These are phyloP conservation scores for Craterocephalus amniculus DNA, from an alignment of 2,797 vertebrate genomes.

Conservation along the genomic window DNA sequence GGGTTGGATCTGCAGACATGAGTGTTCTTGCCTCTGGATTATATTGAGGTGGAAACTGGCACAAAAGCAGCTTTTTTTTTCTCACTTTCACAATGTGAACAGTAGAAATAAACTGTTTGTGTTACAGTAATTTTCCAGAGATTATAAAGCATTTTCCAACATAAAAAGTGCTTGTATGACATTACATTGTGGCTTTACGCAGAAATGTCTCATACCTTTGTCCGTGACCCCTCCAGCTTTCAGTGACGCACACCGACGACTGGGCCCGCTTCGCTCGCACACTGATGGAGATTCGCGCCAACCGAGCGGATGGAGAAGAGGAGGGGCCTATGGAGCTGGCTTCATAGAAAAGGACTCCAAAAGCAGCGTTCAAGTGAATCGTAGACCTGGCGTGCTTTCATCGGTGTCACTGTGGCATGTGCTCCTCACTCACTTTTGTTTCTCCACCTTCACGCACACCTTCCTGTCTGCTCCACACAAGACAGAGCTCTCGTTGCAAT, in stretches of 20 bases:
- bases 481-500: constrained; percentile 7
- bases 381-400: constrained; percentile 39
- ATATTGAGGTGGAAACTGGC: background rate
- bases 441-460: constrained; percentile 18
- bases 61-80: background rate
- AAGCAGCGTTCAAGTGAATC: constrained; percentile 39
- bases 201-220: constrained; percentile 2
- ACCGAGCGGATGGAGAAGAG: constrained; percentile 93
- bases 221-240: constrained; percentile 82
- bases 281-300: constrained; percentile 94
- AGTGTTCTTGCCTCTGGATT: background rate
- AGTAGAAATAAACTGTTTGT: too few relatives aligned
- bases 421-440: constrained; percentile 41
- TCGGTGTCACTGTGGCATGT: constrained; percentile 69
- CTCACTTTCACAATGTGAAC: too few relatives aligned
- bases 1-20: background rate
- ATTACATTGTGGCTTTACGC: too few relatives aligned
- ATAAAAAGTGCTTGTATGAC: too few relatives aligned
- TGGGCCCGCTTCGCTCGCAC: constrained; percentile 93
- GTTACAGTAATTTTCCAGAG: too few relatives aligned
- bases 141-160: too few relatives aligned
- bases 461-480: constrained; percentile 20
- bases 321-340: constrained; percentile 90
- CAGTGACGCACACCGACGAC: constrained; percentile 90
- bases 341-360: constrained; percentile 75